Evolutionary conservation across 1,140 invertebrate genomes (phyloP).

Genomic region (Bombus superbus): DNA sequence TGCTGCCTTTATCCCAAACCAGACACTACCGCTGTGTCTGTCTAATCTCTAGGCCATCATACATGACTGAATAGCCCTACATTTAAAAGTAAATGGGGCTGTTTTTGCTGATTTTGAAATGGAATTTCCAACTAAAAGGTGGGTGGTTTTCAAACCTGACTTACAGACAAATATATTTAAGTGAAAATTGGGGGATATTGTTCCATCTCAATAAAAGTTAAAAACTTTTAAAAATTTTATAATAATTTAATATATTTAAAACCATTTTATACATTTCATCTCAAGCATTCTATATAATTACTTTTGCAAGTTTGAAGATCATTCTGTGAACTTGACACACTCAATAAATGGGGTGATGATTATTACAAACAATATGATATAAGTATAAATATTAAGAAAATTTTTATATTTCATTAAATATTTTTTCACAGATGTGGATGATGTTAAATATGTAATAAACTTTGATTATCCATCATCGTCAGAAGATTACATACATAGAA

Average conservation of each 20-base stretch:
- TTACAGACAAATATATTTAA: conserved; percentile 56
- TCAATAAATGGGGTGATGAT: conserved; percentile 26
- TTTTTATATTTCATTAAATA: conserved; percentile 31
- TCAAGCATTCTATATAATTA: conserved; percentile 21
- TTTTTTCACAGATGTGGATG: conserved; percentile 88
- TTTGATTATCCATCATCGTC: conserved; percentile 92
- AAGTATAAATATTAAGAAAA: conserved; percentile 22
- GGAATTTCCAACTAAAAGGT: conserved; percentile 74
- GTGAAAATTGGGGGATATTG: conserved; percentile 11
- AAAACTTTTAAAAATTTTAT: background rate
- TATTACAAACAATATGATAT: conserved; percentile 15
- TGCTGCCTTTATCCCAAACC: conserved; percentile 79
- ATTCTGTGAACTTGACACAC: conserved; percentile 35
- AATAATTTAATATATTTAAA: conserved; percentile 26
- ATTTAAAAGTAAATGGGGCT: conserved; percentile 71
- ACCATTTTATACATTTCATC: background rate
- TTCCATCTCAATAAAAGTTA: background rate
- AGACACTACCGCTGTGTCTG: conserved; percentile 77
- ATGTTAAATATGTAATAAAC: conserved; percentile 94
- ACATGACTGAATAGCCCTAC: conserved; percentile 68
- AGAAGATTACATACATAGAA: conserved; percentile 94
- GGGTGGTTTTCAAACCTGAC: conserved; percentile 68
- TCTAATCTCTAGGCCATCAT: conserved; percentile 76
- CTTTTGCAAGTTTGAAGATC: conserved; percentile 50
- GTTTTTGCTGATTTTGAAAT: conserved; percentile 73